Base-by-base conservation (phyloP, 2,888 invertebrate species). In the Caenorhabditis japonica region DNA sequence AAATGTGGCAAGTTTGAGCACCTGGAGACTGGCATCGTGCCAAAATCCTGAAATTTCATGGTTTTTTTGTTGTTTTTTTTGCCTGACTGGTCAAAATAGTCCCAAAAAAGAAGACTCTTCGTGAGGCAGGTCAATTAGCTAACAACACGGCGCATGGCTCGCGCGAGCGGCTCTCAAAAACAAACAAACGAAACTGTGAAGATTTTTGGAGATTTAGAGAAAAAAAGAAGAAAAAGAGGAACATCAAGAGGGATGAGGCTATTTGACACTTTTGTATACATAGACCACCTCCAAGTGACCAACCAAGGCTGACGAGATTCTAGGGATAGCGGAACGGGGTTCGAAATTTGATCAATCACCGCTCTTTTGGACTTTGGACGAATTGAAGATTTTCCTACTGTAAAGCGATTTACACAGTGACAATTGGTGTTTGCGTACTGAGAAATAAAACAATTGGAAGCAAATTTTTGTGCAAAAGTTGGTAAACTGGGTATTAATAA, bases 1-100 rank as follows among this genome's bases (percentile, higher is more conserved):
- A 72, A 87, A 88, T 4, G 88, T 84, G 56, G 81, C 79, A 34
- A 88, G 41, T 78, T 88, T 88, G 64, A 88, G 84, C 3, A 87
- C 71, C 76, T 88, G 88, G 38, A 88, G 75, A 30, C 83, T 80
- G 17, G 83, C 74, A 64, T 85, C 83, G 75, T 85, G 82, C 84
- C 86, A 85, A 71, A 86, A 84, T 17, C 85, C 85, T 85, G 72
- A 60, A 72, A 72, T 30, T 27, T n/a, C n/a, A n/a, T n/a, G n/a
- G n/a, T n/a, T n/a, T n/a, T n/a, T n/a, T n/a, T n/a, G n/a, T n/a
- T n/a, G n/a, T n/a, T n/a, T 46, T 30, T 30, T 30, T 10, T 30
- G 10, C 30, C 10, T 7, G 7, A 30, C 7, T 30, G 5, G 7
- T 21, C 4, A 46, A 46, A 46, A 19, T 46, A 25, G 10, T 46